Evolutionary conservation across 92 coral and sea anemone species (phyloP).

Genomic region (Porites lobata): DNA sequence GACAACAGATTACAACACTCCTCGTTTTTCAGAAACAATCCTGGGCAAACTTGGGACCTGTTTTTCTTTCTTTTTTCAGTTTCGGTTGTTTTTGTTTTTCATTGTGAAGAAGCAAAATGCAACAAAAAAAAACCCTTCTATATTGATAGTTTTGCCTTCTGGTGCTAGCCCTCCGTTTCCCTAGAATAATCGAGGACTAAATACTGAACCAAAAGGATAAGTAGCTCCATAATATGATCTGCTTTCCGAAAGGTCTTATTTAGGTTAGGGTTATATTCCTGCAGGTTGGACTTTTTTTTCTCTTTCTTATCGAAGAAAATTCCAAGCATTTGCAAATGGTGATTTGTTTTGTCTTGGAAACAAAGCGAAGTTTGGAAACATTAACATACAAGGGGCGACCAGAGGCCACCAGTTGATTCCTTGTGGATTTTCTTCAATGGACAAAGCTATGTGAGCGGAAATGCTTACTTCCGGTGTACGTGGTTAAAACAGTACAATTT

Average conservation of each 20-base stretch:
- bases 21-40: too few relatives aligned
- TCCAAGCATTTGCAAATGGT: too few relatives aligned
- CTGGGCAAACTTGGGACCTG: background rate
- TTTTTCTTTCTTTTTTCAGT: background rate
- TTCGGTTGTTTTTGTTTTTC: background rate
- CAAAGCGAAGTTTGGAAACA: background rate
- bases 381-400: background rate
- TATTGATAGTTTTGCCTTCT: background rate
- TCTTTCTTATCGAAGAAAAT: too few relatives aligned
- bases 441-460: slow-evolving; percentile 19
- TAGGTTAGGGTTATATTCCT: too few relatives aligned
- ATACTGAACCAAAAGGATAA: background rate
- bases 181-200: background rate
- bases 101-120: background rate
- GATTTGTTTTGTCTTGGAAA: too few relatives aligned
- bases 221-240: too few relatives aligned
- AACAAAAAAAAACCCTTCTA: background rate
- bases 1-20: too few relatives aligned
- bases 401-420: background rate
- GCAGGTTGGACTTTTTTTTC: too few relatives aligned
- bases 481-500: slow-evolving; percentile 12
- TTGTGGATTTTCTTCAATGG: background rate
- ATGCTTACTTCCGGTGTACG: slow-evolving; percentile 45
- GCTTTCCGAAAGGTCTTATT: too few relatives aligned
- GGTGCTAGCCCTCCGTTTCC: background rate